Percentiles rank a stretch among this genome's conserved stretches.
Evolutionary conservation across 2,888 invertebrate genomes (phyloP).

Genomic region (Horisme vitalbata): DNA sequence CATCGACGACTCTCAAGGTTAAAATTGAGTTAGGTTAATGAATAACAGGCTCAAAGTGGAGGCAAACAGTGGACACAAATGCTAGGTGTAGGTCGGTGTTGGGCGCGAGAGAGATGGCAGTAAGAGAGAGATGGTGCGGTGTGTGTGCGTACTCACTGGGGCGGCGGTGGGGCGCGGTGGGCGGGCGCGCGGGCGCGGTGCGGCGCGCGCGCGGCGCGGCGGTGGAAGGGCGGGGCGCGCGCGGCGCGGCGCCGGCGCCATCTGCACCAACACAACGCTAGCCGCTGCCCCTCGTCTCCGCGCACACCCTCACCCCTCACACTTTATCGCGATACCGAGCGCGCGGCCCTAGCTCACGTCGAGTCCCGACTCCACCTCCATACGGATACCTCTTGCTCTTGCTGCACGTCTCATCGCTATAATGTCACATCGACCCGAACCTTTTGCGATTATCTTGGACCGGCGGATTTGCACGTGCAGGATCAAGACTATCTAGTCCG

Average conservation of each 20-base stretch:
- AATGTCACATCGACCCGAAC: too few relatives aligned
- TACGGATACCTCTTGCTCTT: too few relatives aligned
- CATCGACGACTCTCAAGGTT: too few relatives aligned
- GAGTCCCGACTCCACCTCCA: background rate
- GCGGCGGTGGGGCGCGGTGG: conserved; percentile 74
- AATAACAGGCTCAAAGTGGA: too few relatives aligned
- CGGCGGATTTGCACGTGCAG: too few relatives aligned
- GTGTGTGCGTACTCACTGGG: conserved; percentile 54
- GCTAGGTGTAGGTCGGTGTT: conserved; percentile 1
- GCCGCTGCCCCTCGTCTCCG: conserved; percentile 26
- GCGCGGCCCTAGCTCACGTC: background rate
- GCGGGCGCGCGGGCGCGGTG: conserved; percentile 69
- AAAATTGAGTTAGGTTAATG: too few relatives aligned
- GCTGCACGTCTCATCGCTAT: too few relatives aligned
- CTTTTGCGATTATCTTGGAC: too few relatives aligned
- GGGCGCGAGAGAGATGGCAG: too few relatives aligned
- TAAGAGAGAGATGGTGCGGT: conserved; percentile 54
- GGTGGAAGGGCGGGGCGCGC: conserved; percentile 83
- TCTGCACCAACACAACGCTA: conserved; percentile 63
- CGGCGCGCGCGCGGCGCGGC: conserved; percentile 80
- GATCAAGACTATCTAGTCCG: too few relatives aligned
- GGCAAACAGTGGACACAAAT: too few relatives aligned
- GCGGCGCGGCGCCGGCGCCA: conserved; percentile 77
- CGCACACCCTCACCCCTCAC: conserved; percentile 23
- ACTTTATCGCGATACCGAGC: conserved; percentile 20